phyloP scores from a whole-genome alignment of 2,797 vertebrate genomes.

The Chaenodraco wilsoni region DNA sequence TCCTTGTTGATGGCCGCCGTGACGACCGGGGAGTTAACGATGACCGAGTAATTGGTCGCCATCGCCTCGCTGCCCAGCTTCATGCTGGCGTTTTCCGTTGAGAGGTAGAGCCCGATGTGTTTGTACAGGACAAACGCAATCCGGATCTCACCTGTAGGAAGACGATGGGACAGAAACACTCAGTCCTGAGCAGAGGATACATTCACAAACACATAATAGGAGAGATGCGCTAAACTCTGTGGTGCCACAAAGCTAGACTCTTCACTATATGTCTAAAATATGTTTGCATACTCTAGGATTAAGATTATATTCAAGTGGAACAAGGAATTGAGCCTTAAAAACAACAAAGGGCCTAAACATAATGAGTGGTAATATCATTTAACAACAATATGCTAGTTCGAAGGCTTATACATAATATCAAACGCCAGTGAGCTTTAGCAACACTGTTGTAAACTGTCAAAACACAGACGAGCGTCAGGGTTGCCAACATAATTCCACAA shows the following conservation, averaged over 20 bases:
- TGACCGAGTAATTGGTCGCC: conserved; percentile 95
- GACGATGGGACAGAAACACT: background rate
- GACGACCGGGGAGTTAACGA: conserved; percentile 97
- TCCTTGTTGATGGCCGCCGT: conserved; percentile 99
- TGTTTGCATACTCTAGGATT: background rate
- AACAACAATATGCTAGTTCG: background rate
- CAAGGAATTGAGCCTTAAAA: background rate
- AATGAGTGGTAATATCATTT: background rate
- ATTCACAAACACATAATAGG: too few relatives aligned
- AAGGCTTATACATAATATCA: background rate
- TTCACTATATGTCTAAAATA: too few relatives aligned
- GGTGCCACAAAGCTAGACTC: background rate
- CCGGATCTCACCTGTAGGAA: conserved; percentile 92
- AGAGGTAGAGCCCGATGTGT: conserved; percentile 94
- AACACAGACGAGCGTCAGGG: background rate
- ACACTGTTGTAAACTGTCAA: background rate
- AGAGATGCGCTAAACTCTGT: background rate
- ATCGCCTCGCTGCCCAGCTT: conserved; percentile 93
- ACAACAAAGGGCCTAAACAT: background rate
- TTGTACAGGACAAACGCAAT: conserved; percentile 98
- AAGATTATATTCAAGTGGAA: background rate
- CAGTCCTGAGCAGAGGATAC: background rate
- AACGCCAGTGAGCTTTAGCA: conserved; percentile 1
- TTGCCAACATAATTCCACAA: background rate
- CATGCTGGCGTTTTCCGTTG: conserved; percentile 97